Conservation (phyloP, 2,888 invertebrate genomes). For the Steinernema carpocapsae region DNA sequence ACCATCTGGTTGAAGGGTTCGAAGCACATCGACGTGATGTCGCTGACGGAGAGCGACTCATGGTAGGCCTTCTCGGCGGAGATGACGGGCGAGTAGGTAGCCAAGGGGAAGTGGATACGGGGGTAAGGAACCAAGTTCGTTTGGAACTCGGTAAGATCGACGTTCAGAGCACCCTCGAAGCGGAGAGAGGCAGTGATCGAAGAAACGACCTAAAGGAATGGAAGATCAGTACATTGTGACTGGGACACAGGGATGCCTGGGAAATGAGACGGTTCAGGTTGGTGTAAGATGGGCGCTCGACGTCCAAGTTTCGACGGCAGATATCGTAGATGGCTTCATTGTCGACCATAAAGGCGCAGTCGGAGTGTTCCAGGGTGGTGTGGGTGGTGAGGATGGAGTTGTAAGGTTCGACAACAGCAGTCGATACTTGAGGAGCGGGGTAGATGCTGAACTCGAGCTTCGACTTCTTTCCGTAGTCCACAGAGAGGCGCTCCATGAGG, state of each 20-base stretch:
- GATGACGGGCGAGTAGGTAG: constrained; percentile 72
- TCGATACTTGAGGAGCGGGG: constrained; percentile 85
- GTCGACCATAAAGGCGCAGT: constrained; percentile 85
- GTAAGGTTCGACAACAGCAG: constrained; percentile 93
- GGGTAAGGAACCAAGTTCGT: constrained; percentile 79
- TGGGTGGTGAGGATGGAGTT: constrained; percentile 94
- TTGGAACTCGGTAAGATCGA: constrained; percentile 26
- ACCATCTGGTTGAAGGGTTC: constrained; percentile 77
- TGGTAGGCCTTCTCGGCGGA: constrained; percentile 69
- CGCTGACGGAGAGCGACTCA: constrained; percentile 75
- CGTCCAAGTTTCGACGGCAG: constrained; percentile 77
- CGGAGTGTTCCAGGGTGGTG: constrained; percentile 89
- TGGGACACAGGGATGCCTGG: neutral
- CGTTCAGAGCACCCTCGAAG: constrained; percentile 33
- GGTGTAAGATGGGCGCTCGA: constrained; percentile 25
- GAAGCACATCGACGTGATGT: constrained; percentile 86
- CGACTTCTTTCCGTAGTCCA: constrained; percentile 73
- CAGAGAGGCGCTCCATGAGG: constrained; percentile 83
- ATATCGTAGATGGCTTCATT: constrained; percentile 77
- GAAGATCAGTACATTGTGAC: neutral
- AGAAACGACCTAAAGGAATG: constrained; percentile 6
- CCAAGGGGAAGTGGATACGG: constrained; percentile 85
- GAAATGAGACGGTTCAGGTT: constrained; percentile 29
- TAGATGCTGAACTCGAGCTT: constrained; percentile 85
- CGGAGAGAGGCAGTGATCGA: constrained; percentile 33